These are phyloP conservation scores for Nephrotoma guestfalica DNA, from an alignment of 2,888 invertebrate species.

Conservation along the genomic window DNA sequence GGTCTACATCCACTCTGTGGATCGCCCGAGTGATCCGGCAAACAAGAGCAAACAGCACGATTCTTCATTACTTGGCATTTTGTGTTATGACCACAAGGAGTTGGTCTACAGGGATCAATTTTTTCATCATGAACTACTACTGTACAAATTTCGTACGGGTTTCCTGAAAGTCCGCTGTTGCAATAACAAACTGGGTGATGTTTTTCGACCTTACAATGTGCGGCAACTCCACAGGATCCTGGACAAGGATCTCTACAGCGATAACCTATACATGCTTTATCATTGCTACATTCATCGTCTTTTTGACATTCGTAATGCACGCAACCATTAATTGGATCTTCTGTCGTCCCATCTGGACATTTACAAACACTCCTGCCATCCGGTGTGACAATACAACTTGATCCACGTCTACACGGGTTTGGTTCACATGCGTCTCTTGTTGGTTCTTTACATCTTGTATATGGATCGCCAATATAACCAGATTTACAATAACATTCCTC, in stretches of 20 bases:
- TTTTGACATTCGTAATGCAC: conserved; percentile 66
- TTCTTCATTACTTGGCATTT: conserved; percentile 55
- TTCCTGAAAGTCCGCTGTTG: conserved; percentile 54
- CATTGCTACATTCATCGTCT: conserved; percentile 59
- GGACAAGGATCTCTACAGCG: conserved; percentile 70
- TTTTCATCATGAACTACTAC: conserved; percentile 38
- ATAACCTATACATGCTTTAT: conserved; percentile 65
- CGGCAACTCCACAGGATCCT: conserved; percentile 62
- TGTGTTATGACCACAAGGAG: conserved; percentile 66
- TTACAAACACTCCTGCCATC: conserved; percentile 56
- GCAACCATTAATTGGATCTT: conserved; percentile 65
- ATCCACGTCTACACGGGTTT: conserved; percentile 68
- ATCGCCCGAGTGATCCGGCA: conserved; percentile 62
- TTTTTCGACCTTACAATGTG: conserved; percentile 57
- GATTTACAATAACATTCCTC: conserved; percentile 72
- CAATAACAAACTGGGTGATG: conserved; percentile 73
- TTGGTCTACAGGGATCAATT: conserved; percentile 54
- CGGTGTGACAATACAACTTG: conserved; percentile 51
- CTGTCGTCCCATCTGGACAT: conserved; percentile 59
- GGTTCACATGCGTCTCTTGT: conserved; percentile 57
- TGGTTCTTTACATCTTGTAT: conserved; percentile 55
- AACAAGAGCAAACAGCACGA: conserved; percentile 62
- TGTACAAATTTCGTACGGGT: conserved; percentile 60
- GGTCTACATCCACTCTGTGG: conserved; percentile 62
- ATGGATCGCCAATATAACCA: conserved; percentile 66